Evolutionary conservation across 2,113 vertebrate genomes (phyloP), one percentile per base, ranked within the genome.

Genomic region (Halichoeres trimaculatus): DNA sequence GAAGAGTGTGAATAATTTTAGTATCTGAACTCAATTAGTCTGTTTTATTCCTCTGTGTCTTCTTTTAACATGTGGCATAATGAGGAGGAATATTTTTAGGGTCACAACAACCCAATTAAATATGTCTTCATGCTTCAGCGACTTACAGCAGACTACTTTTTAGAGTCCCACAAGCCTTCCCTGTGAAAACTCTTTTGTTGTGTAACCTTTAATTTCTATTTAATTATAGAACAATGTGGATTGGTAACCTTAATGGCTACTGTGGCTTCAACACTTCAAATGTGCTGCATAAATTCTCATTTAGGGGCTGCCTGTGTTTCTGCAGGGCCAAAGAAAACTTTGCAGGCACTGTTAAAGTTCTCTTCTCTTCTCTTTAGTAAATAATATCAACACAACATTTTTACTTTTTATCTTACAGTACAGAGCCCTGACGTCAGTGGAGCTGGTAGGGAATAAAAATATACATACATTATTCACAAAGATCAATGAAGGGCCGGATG

Each of bases 11-110:
- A 85, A 85, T 78, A 66, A 56, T 73, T 79, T 54, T 30, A 24
- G 35, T 45, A 10, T 70, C 75, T 76, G 43, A 75, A 69, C 62
- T 81, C 63, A 66, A 26, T 79, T 66, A 70, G 60, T 71, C 76
- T 74, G 55, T 24, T 76, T 65, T 51, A 75, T 70, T 78, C 70
- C 63, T 48, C 57, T 22, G 56, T 40, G 67, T 43, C 72, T 80
- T 71, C 57, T 70, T 76, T 64, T 45, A 65, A 53, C 45, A n/a
- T 14, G 54, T 61, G 48, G 64, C 43, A 63, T 71, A 71, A 86
- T 86, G 68, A 81, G 48, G 57, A 47, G 4, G 73, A 77, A 64
- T 68, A 57, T 74, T 80, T 85, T 73, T 67, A 73, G 56, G 80
- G 63, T 76, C 63, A 74, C 75, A 67, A 60, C 62, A 73, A 51